Evolutionary conservation across 2,113 vertebrate species (phyloP).

Genomic region (Romanogobio albipinnatus): DNA sequence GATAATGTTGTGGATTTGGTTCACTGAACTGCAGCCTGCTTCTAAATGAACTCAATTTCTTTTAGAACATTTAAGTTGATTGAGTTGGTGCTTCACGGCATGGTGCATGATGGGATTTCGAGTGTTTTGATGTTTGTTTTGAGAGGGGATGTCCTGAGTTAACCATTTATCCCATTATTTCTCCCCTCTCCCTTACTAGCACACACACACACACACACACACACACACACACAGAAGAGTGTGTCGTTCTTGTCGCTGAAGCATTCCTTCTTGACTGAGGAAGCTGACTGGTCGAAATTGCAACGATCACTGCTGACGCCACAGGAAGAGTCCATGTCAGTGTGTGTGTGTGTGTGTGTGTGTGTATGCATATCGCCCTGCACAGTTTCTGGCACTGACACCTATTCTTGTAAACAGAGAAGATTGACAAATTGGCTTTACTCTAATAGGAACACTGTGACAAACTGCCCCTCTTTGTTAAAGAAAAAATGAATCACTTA

Average conservation of each 20-base stretch:
- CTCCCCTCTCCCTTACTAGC: neutral
- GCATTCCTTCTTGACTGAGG: neutral
- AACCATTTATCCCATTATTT: neutral
- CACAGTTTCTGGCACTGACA: slow-evolving; percentile 20
- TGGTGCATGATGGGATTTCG: neutral
- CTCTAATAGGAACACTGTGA: slow-evolving; percentile 12
- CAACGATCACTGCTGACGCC: slow-evolving; percentile 32
- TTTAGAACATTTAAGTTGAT: neutral
- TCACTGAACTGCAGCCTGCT: neutral
- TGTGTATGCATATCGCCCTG: neutral
- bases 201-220: neutral
- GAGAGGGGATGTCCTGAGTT: slow-evolving; percentile 1
- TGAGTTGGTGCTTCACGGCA: neutral
- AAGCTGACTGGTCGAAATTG: slow-evolving; percentile 6
- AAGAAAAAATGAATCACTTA: neutral
- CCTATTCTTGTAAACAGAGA: slow-evolving; percentile 21
- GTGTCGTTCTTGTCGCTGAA: neutral
- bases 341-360: neutral
- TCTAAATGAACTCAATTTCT: neutral
- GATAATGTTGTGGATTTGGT: slow-evolving; percentile 1
- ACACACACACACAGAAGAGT: neutral
- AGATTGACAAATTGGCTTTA: slow-evolving; percentile 37
- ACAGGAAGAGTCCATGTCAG: slow-evolving; percentile 6
- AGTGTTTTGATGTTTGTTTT: slow-evolving; percentile 16
- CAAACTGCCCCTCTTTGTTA: neutral